Evolutionary conservation across 2,113 vertebrate genomes (phyloP), one percentile per base, ranked within the genome.

Genomic region (Corydoras sp.): DNA sequence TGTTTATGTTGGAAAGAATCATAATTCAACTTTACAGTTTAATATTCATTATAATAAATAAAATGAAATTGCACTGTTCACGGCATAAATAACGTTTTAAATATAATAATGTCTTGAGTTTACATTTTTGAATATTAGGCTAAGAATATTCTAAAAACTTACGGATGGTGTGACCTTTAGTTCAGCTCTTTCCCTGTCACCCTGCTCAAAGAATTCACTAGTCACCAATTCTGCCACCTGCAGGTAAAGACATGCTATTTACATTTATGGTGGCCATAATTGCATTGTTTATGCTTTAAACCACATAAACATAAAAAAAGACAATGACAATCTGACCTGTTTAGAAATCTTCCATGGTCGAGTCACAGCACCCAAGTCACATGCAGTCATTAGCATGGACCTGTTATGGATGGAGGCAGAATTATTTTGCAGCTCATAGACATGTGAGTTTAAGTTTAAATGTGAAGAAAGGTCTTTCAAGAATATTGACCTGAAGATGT

Each of bases 311-410:
- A 10, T 65, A 18, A 58, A 9, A 0, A 31, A 50, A 59, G 1
- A 61, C 9, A 67, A 15, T 3, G 30, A 50, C 11, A 2, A 30
- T 71, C 89, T 89, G 81, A 95, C 97, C 95, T 98, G 95, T 92
- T 94, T 96, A 12, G 97, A 98, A 86, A 97, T 96, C 87, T 96
- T 92, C 97, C 97, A 99, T 53, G 97, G 97, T 84, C 97, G 95
- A 83, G 97, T 99, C 86, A 95, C 97, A 13, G 97, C 96, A 76
- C 97, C 97, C 87, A 99, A 91, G 90, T 99, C 97, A 81, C 95
- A 95, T 48, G 95, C 93, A 85, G 97, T 99, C 97, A 99, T 98
- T 90, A 98, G 88, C 97, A 99, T 98, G 80, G 95, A 99, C 89
- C 97, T 99, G 91, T 49, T 88, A 58, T 62, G 49, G 77, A 58